Evolutionary conservation across 2,797 vertebrate species (phyloP), one percentile per base, ranked within the genome.

Genomic region (Phrynocephalus forsythii): DNA sequence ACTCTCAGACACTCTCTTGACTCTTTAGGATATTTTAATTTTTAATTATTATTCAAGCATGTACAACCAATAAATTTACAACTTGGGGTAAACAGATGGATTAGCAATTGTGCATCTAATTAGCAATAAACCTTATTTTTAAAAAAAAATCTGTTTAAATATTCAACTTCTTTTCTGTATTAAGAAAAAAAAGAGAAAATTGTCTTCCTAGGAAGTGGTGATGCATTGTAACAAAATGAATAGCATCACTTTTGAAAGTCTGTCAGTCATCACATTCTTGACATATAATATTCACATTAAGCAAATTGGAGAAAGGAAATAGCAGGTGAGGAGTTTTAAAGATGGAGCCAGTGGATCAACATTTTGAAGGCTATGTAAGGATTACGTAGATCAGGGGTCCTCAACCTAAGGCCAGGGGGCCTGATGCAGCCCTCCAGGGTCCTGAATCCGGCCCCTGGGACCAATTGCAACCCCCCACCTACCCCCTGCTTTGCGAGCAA

Each of bases 41-140:
- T 96, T 94, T 93, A 96, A 92, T 95, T 95, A 95, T 96, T 96
- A 96, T 95, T 96, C 94, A 96, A 95, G 96, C 96, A 95, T 96
- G 90, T 92, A 95, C 95, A 96, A 96, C 44, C 87, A 92, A 96
- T 92, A 94, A 92, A 94, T 96, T 95, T 95, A 93, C 93, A 91
- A 86, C 92, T 94, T 94, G 92, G 92, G 92, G 91, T 95, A 96
- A 94, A 95, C 95, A 97, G 96, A 97, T 95, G 95, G 95, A 96
- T 96, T 95, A 96, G 95, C 95, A 96, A 97, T 96, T 96, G 95
- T 96, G 95, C 96, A 95, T 97, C 94, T 95, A 95, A 96, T 96
- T 97, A 96, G 94, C 95, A 96, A 93, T 95, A 95, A 94, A 92
- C 85, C 90, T 92, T 94, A 95, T 96, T 95, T 93, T 82, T 93